phyloP scores from a whole-genome alignment of 2,113 vertebrate genomes.

The Caracal caracal region DNA sequence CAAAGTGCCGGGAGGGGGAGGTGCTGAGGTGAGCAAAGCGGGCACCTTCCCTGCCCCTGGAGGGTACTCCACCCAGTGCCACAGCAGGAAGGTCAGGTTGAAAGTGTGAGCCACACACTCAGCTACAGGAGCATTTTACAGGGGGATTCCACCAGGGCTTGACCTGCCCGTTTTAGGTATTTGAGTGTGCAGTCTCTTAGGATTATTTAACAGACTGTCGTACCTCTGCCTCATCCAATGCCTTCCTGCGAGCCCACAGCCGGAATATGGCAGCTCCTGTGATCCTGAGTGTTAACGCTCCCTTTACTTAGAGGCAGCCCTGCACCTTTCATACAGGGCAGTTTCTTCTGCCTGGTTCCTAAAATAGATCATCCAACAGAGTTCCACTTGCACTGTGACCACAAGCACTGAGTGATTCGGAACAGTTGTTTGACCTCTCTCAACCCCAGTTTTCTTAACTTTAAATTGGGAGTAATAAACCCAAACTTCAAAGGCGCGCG shows the following conservation, averaged over 20 bases:
- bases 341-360: neutral
- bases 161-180: too few relatives aligned
- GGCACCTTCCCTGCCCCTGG: neutral
- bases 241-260: accelerated
- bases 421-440: neutral
- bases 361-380: neutral
- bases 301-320: accelerated
- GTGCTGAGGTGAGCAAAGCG: neutral
- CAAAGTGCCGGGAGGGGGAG: neutral
- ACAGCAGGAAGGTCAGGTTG: neutral
- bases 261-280: too few relatives aligned
- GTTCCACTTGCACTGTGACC: neutral
- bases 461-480: neutral
- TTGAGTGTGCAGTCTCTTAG: neutral
- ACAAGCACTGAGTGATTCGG: neutral
- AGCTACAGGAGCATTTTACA: accelerated
- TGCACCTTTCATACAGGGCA: accelerated
- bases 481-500: neutral
- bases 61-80: neutral
- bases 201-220: neutral
- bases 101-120: accelerated
- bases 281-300: accelerated
- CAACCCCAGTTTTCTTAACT: neutral
- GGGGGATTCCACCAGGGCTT: accelerated
- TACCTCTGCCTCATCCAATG: accelerated